Conservation (phyloP, 2,888 invertebrate genomes). For the Leptogaster cylindrica region DNA sequence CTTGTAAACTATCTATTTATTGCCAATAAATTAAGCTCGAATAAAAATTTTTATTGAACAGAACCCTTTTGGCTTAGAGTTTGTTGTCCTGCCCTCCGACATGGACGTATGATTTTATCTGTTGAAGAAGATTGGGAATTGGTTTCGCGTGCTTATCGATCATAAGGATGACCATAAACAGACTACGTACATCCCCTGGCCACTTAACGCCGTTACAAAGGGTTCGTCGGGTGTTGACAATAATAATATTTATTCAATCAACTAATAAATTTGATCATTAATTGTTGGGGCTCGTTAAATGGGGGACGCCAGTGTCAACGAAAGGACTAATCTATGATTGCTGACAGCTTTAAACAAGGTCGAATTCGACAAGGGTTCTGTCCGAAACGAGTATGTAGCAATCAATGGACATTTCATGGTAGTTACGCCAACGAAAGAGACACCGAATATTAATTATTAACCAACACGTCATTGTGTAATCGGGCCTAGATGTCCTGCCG, state of each 20-base stretch:
- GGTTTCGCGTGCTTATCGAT: conserved; percentile 18
- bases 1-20: conserved; percentile 23
- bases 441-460: conserved; percentile 18
- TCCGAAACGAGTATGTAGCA: no score
- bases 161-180: background rate
- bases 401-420: conserved; percentile 12
- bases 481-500: background rate
- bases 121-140: background rate
- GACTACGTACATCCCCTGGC: background rate
- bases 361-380: background rate
- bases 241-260: conserved; percentile 29
- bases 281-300: conserved; percentile 3
- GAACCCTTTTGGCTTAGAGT: background rate
- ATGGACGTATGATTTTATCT: conserved; percentile 19
- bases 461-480: background rate
- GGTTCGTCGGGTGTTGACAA: conserved; percentile 8
- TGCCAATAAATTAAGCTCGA: conserved; percentile 23
- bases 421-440: background rate
- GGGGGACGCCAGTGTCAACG: background rate
- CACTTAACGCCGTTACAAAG: background rate
- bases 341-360: conserved; percentile 12
- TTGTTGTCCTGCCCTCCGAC: background rate
- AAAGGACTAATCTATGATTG: background rate
- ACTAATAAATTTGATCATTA: conserved; percentile 29
- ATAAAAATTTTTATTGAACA: conserved; percentile 17